Evolutionary conservation across 2,113 vertebrate species (phyloP).

Genomic region (Actenoides hombroni): DNA sequence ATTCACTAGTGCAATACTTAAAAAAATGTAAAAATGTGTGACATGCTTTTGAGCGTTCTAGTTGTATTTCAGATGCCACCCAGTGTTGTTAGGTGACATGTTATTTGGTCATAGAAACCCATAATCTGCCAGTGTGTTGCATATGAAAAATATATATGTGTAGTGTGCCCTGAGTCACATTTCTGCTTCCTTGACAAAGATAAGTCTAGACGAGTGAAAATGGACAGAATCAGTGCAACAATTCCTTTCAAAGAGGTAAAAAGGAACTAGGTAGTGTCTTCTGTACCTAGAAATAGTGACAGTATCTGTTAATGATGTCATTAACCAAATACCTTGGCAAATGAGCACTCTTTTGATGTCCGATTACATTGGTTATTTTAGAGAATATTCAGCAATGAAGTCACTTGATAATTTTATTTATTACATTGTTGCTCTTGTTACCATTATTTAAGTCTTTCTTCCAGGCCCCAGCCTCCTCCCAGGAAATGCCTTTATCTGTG

Average conservation of each 20-base stretch:
- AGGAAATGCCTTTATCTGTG: neutral
- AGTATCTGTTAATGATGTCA: neutral
- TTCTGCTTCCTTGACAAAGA: neutral
- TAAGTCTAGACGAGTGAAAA: neutral
- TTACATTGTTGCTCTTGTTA: neutral
- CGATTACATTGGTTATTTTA: neutral
- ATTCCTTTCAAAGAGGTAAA: neutral
- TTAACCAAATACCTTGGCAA: neutral
- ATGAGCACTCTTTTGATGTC: neutral
- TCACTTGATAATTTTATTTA: neutral
- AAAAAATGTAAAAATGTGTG: neutral
- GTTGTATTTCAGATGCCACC: neutral
- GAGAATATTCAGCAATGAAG: neutral
- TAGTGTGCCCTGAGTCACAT: neutral
- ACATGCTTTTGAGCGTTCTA: neutral
- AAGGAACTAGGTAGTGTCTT: neutral
- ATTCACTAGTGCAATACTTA: neutral
- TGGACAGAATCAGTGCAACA: neutral
- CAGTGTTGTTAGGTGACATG: neutral
- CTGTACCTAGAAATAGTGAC: neutral
- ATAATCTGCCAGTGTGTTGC: neutral
- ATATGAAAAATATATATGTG: neutral
- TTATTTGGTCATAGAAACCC: neutral
- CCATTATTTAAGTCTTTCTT: neutral
- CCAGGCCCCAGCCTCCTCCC: neutral